Evolutionary conservation across 2,113 vertebrate genomes (phyloP), one percentile per base, ranked within the genome.

Genomic region (Cyprinodon tularosa): DNA sequence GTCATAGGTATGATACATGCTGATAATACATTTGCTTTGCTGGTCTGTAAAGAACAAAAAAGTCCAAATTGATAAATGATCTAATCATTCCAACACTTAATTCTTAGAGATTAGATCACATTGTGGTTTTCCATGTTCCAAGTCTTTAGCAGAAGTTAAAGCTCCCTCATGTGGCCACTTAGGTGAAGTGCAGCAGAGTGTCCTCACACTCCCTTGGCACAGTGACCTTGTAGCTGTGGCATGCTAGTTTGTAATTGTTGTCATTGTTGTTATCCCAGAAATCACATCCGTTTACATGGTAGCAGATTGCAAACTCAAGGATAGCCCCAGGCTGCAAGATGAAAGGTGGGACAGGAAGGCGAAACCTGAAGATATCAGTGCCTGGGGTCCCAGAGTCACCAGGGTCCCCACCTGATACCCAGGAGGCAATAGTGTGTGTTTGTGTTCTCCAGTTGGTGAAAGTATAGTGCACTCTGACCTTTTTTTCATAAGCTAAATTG

Each of bases 141-240:
- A 15, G 3, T n/a, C 17, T 20, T 71, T 22, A 39, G 37, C 61
- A 65, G 3, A 4, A n/a, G 14, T 44, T 12, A 10, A 12, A 60
- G 65, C 83, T 11, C 69, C 67, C 39, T 40, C 37, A 0, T 3
- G 77, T 87, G 87, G 68, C 6, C 57, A 29, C 7, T 97, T 88
- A 99, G 79, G 95, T 96, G 78, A 98, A 99, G 86, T 98, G 97
- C 90, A 97, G 95, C 95, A 97, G 95, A 91, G 96, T 98, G 57
- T 95, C 95, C 73, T 98, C 96, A n/a, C 96, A 97, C 79, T 98
- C 97, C 17, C 92, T 95, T 0, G 97, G 97, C 85, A 97, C 92
- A 6, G 90, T 95, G 62, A 99, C 91, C 14, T 94, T 95, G 71
- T 97, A 96, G 78, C 89, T 91, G 84, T 95, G 92, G 80, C 95